Percentiles rank a stretch among this genome's conserved stretches.
Evolutionary conservation across 2,797 vertebrate genomes (phyloP).

Genomic region (Gymnothorax reevesii): DNA sequence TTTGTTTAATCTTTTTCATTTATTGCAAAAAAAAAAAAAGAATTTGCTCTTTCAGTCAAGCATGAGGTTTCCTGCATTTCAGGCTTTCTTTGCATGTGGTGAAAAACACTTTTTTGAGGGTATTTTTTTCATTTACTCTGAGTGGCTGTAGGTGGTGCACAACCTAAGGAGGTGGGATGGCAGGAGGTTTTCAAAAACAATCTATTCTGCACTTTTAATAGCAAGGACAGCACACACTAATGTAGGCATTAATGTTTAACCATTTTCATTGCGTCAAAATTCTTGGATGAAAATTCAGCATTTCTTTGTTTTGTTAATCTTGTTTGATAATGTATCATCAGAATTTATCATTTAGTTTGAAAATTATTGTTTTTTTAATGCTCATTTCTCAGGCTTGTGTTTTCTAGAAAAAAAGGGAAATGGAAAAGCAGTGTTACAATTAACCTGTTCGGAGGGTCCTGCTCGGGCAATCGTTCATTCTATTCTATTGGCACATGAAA

Average conservation of each 20-base stretch:
- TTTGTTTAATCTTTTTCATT: neutral
- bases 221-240: conserved; percentile 5
- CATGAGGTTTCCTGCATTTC: neutral
- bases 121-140: neutral
- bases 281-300: neutral
- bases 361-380: conserved; percentile 18
- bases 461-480: conserved; percentile 45
- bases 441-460: conserved; percentile 44
- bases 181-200: neutral
- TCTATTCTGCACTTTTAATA: neutral
- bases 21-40: neutral
- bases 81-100: neutral
- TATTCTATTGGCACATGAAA: conserved; percentile 42
- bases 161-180: neutral
- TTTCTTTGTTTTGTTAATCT: conserved; percentile 7
- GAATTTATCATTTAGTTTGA: neutral
- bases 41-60: neutral
- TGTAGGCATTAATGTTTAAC: neutral
- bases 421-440: conserved; percentile 17
- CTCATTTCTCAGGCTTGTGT: conserved; percentile 21
- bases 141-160: neutral
- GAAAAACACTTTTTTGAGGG: neutral
- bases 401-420: neutral
- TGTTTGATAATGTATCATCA: neutral
- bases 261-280: conserved; percentile 9